Evolutionary conservation across 2,888 invertebrate species (phyloP), one percentile per base, ranked within the genome.

Genomic region (Orchesellides sinensis): DNA sequence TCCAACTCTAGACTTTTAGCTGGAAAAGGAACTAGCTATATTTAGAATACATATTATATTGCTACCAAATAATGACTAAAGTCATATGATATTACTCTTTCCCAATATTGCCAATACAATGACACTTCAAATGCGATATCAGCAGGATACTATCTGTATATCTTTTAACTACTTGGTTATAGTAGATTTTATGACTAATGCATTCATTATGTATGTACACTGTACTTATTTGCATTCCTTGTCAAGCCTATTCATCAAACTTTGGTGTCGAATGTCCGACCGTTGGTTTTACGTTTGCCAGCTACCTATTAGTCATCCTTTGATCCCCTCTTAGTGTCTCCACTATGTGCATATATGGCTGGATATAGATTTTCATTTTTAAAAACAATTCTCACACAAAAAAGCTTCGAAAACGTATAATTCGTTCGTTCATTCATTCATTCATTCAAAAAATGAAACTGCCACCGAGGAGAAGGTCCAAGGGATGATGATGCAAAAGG

Each of bases 261-360:
- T 63, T 47, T 54, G 47, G 19, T 68, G 35, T 45, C 59, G 49
- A 32, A 78, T 56, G 70, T 65, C 63, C 63, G 79, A 54, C 65
- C 63, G 80, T 73, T 66, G 61, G 45, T 78, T 32, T 78, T 49
- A 54, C n/a, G 40, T n/a, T 77, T 5, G 40, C 40, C 19, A 52
- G 25, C 52, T 59, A 63, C 72, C 65, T 80, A 80, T 80, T 80
- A 80, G 80, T 80, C 80, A 80, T 80, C 72, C 65, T 73, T 80
- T 61, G 61, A 78, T 69, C 61, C 35, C 45, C 32, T 52, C 29
- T 32, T 70, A 25, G 21, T 63, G 52, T 17, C 75, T 56, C 32
- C 59, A 56, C n/a, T 35, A 63, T 23, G 23, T 56, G 23, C 23
- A 23, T 56, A 25, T 25, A 23, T 63, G 54, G 54, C 27, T 35